Evolutionary conservation across 2,888 invertebrate species (phyloP).

Genomic region (Pammene aurita): DNA sequence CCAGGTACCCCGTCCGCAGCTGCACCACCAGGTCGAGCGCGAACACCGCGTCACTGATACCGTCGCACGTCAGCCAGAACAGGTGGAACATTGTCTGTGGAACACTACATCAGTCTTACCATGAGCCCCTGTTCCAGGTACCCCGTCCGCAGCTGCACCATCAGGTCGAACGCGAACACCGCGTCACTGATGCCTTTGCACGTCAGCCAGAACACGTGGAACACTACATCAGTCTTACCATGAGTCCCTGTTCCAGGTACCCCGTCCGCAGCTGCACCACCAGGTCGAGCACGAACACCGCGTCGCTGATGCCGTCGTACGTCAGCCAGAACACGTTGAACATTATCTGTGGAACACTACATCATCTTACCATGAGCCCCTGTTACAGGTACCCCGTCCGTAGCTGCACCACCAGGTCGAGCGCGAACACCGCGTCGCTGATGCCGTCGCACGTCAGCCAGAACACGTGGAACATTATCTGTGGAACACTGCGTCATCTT

Average conservation of each 20-base stretch:
- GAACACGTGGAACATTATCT: slow-evolving; percentile 87
- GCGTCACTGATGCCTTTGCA: no score
- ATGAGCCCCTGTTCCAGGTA: no score
- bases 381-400: slow-evolving; percentile 97
- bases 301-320: no score
- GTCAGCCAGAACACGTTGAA: no score
- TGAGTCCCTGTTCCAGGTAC: no score
- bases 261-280: no score
- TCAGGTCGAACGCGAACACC: no score
- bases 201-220: no score
- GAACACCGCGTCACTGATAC: slow-evolving; percentile 88
- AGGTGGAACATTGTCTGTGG: slow-evolving; percentile 86
- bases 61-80: slow-evolving; percentile 93
- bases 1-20: slow-evolving; percentile 96
- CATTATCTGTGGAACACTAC: not conserved
- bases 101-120: not conserved
- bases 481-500: slow-evolving; percentile 48
- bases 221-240: no score
- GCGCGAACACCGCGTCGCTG: slow-evolving; percentile 87
- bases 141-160: no score
- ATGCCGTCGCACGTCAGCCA: slow-evolving; percentile 93
- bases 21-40: slow-evolving; percentile 94
- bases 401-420: slow-evolving; percentile 95
- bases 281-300: no score
- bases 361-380: slow-evolving; percentile 89